Evolutionary conservation across 2,888 invertebrate species (phyloP), one percentile per base, ranked within the genome.

Genomic region (Habroteleia sp.): DNA sequence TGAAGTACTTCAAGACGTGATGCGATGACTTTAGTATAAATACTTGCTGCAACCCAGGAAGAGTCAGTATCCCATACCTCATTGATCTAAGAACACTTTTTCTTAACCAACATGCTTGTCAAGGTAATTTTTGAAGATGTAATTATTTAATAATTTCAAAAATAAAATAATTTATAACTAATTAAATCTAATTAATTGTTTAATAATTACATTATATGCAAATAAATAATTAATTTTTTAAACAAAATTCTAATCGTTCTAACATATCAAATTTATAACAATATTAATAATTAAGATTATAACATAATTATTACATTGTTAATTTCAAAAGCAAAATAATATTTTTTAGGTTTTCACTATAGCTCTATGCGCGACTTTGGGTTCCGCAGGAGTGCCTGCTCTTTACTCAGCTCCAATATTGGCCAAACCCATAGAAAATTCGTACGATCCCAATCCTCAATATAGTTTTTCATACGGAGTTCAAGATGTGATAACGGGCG

Each of bases 341-440:
- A n/a, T n/a, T n/a, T 60, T 60, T 33, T 46, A 71, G 63, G 5
- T 56, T 17, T 20, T 63, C 2, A n/a, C 56, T 2, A n/a, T 41
- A 31, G 16, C 42, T 11, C 6, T 69, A 1, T 69, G 58, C 25
- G 41, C 4, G n/a, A 1, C 54, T 33, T 3, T 63, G 13, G 44
- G 33, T 11, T 54, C 52, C 39, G 76, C 75, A 0, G 63, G 44
- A 17, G 29, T 11, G 5, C 62, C 63, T 23, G 56, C 63, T 10
- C 44, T 60, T 8, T 66, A 58, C 11, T 37, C 73, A 16, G 46
- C 72, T 0, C 69, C 76, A 39, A 4, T 63, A 0, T n/a, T 73
- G n/a, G 48, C 66, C 1, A 74, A 76, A 35, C 13, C 89, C 80
- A 88, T 90, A 74, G 86, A 89, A 3, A 77, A 74, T 29, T 63